These are phyloP conservation scores for Prolemur simus DNA, from an alignment of 2,113 vertebrate genomes.

Conservation along the genomic window DNA sequence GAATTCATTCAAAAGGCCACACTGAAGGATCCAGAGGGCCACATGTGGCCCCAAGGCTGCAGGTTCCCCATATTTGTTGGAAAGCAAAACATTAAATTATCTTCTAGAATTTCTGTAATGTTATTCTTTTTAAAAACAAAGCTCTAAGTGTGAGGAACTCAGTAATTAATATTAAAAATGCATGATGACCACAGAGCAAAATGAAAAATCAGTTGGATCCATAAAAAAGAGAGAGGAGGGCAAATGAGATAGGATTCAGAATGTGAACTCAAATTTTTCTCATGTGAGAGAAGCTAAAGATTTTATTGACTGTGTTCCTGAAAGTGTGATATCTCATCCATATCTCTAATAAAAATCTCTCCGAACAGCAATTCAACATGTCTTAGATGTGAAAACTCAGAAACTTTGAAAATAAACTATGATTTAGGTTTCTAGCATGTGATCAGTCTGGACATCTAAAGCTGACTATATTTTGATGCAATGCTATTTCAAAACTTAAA, in stretches of 20 bases:
- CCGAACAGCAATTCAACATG: constrained; percentile 53
- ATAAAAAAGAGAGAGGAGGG: background rate
- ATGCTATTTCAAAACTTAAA: constrained; percentile 65
- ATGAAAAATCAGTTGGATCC: background rate
- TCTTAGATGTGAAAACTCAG: constrained; percentile 58
- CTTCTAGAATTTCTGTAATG: background rate
- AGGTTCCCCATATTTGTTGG: background rate
- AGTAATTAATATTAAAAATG: background rate
- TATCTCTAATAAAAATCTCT: background rate
- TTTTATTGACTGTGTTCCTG: constrained; percentile 20
- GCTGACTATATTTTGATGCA: constrained; percentile 61
- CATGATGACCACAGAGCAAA: background rate
- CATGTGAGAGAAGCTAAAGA: background rate
- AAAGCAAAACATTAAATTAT: background rate
- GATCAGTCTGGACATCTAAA: constrained; percentile 63
- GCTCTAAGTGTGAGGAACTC: background rate
- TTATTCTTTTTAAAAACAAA: background rate
- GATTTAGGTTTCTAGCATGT: constrained; percentile 63
- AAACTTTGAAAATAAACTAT: constrained; percentile 69
- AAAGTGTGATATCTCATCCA: background rate
- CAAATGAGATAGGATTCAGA: background rate
- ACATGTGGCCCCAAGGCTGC: too few species aligned
- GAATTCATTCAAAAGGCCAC: too few species aligned
- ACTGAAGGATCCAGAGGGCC: too few species aligned
- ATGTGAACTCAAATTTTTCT: background rate